Conservation (phyloP, 2,113 vertebrate species). For the Gallinago jamesoni region DNA sequence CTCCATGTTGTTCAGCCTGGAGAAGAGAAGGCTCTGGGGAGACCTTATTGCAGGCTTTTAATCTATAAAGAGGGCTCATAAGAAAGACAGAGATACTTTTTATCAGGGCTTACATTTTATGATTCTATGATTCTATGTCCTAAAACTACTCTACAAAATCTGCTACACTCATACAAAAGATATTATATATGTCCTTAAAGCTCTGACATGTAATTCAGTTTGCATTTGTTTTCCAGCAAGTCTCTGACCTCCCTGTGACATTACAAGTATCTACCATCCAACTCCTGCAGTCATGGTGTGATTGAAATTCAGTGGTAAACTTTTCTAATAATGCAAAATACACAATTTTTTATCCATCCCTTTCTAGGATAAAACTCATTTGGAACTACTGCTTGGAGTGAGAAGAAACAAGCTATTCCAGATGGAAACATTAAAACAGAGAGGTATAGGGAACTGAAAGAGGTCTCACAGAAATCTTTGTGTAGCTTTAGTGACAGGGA, state of each 20-base stretch:
- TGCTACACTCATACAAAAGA: neutral
- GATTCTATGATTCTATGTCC: neutral
- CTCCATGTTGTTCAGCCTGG: neutral
- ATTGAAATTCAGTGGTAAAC: neutral
- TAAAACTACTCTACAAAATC: neutral
- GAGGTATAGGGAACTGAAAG: neutral
- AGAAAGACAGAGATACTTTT: neutral
- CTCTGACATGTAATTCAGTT: neutral
- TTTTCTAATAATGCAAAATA: neutral
- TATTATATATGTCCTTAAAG: neutral
- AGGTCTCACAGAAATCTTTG: neutral
- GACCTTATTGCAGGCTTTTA: neutral
- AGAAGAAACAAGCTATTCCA: neutral
- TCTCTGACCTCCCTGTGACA: neutral
- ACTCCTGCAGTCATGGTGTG: neutral
- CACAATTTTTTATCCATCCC: neutral
- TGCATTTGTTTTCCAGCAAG: neutral
- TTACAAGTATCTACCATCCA: neutral
- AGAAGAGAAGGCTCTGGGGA: neutral
- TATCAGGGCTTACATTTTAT: neutral
- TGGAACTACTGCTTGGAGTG: neutral
- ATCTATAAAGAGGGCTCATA: neutral
- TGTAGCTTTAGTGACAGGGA: neutral
- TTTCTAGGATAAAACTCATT: neutral
- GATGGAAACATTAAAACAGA: neutral